Conservation (phyloP, 1,140 invertebrate genomes). For the Adoxophyes honmai region DNA sequence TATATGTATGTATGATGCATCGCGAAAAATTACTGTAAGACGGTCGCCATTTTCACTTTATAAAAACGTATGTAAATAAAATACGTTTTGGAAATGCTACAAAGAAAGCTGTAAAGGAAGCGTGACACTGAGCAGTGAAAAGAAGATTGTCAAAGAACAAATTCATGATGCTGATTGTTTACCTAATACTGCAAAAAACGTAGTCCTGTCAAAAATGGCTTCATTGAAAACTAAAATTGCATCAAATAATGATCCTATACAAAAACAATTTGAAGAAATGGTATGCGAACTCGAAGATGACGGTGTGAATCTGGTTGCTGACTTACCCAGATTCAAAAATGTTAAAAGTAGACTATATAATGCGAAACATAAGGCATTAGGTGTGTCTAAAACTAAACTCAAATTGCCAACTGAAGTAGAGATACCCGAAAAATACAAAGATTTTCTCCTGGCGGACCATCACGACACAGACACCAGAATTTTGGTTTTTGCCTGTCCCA, state of each 20-base stretch:
- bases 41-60: too few species aligned
- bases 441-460: not conserved
- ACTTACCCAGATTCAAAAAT: not conserved
- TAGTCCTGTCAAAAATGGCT: not conserved
- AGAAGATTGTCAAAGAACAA: not conserved
- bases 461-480: not conserved
- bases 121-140: not conserved
- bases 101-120: not conserved
- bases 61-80: too few species aligned
- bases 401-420: not conserved
- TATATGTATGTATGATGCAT: too few species aligned
- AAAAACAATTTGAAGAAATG: slow-evolving; percentile 8
- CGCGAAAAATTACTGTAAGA: too few species aligned
- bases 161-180: not conserved
- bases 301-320: not conserved
- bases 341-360: slow-evolving; percentile 2
- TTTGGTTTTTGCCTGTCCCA: too few species aligned
- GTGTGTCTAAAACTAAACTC: not conserved
- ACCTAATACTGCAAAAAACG: not conserved
- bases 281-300: not conserved
- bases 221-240: not conserved
- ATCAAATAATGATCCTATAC: not conserved
- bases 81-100: slow-evolving; percentile 1
- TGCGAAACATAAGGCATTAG: not conserved
- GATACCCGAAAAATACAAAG: not conserved